Evolutionary conservation across 2,113 vertebrate genomes (phyloP), one percentile per base, ranked within the genome.

Genomic region (Coturnix japonica): DNA sequence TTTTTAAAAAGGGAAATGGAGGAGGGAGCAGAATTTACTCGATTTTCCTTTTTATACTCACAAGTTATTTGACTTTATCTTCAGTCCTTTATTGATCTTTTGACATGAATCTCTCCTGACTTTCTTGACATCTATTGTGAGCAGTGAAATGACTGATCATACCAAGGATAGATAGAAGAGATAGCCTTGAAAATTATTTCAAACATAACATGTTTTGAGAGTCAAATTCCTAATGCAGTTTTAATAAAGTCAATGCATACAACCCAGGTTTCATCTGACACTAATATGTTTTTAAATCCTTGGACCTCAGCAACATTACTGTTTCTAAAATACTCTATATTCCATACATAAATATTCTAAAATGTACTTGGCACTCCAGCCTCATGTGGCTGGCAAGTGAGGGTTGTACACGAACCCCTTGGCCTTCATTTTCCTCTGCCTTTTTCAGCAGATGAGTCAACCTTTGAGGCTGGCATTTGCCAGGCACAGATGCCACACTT

Each of bases 401-500:
- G 31, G 72, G 30, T 12, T 51, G 39, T 70, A 47, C 54, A 80
- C 4, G 47, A 69, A 91, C n/a, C 59, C 39, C 22, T 51, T 75
- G 72, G 66, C 49, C 85, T 87, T 78, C 70, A 78, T 77, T 44
- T 80, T 79, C 61, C 53, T 87, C n/a, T 85, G 76, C n/a, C 51
- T 71, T 0, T 87, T 95, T 76, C 73, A 88, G 76, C 76, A 87
- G 75, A 89, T 72, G 60, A 93, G 56, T 94, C 43, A 89, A 30
- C 60, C 61, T 81, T 81, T 83, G 87, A 83, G 64, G 60, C 56
- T 96, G 94, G 94, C 92, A 89, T 20, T 56, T 82, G 35, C 76
- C 66, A 63, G 64, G 61, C 64, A 71, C 96, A 96, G 89, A 96
- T 96, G 95, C 69, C 69, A 71, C 65, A 64, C 79, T 87, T 8